Evolutionary conservation across 2,888 invertebrate species (phyloP).

Genomic region (Agonopterix arenella): DNA sequence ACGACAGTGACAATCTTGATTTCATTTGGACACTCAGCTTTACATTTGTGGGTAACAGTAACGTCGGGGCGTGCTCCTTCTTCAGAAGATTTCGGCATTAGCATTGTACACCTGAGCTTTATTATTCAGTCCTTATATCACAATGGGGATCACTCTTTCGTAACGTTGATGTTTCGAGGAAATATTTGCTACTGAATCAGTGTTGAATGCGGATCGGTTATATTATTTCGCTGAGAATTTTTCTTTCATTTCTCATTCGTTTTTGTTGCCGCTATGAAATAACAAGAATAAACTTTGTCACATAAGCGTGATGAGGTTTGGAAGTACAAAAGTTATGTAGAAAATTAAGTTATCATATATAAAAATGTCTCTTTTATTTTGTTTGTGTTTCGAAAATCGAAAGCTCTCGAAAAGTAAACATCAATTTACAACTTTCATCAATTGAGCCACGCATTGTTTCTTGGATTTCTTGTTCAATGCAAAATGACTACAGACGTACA

Average conservation of each 20-base stretch:
- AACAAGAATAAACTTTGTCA: too few species aligned
- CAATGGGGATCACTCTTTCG: slow-evolving; percentile 23
- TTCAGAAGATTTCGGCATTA: slow-evolving; percentile 22
- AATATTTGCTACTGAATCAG: slow-evolving; percentile 10
- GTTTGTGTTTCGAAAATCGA: too few species aligned
- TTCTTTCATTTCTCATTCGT: background rate
- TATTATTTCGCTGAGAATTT: background rate
- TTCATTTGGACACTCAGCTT: background rate
- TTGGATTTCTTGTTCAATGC: too few species aligned
- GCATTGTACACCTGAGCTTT: slow-evolving; percentile 32
- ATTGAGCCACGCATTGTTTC: too few species aligned
- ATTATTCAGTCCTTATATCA: slow-evolving; percentile 31
- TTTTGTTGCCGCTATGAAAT: background rate
- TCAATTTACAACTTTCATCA: too few species aligned
- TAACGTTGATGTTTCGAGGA: slow-evolving; percentile 14
- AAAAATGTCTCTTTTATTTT: too few species aligned
- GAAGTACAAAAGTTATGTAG: background rate
- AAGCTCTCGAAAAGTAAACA: too few species aligned
- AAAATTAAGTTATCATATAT: background rate
- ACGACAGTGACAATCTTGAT: background rate
- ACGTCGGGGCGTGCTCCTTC: slow-evolving; percentile 14
- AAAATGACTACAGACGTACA: too few species aligned
- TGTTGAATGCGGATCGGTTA: slow-evolving; percentile 10
- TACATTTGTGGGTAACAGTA: slow-evolving; percentile 12
- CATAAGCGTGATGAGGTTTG: too few species aligned